A percentile compares a stretch with the other conserved stretches of the same genome.
phyloP scores from a whole-genome alignment of 2,888 invertebrate genomes.

The Cryptophagus acutangulus region DNA sequence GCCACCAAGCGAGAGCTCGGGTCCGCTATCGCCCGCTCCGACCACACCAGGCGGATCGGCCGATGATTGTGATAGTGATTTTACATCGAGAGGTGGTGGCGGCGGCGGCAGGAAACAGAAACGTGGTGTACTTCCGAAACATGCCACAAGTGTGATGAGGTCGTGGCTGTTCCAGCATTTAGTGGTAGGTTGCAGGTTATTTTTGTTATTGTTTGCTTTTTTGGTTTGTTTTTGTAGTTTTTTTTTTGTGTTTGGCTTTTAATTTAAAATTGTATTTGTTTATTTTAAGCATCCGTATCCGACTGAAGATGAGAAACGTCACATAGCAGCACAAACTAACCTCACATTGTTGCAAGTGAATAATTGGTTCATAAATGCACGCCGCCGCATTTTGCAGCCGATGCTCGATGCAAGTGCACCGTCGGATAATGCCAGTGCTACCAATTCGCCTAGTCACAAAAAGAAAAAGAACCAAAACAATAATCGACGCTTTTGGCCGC shows the following conservation, averaged over 20 bases:
- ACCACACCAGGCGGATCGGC: conserved; percentile 56
- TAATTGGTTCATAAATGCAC: conserved; percentile 92
- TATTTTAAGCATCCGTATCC: conserved; percentile 83
- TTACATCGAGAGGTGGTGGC: conserved; percentile 42
- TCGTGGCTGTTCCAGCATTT: conserved; percentile 96
- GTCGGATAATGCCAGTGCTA: conserved; percentile 31
- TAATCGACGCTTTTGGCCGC: conserved; percentile 70
- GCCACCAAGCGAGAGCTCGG: conserved; percentile 52
- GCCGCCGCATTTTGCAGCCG: conserved; percentile 84
- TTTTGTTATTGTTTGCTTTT: conserved; percentile 62
- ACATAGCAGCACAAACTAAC: conserved; percentile 83
- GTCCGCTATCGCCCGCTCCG: conserved; percentile 57
- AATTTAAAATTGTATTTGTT: conserved; percentile 6
- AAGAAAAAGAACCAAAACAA: conserved; percentile 58
- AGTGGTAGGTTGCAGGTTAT: conserved; percentile 61
- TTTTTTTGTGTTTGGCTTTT: not conserved
- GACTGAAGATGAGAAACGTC: conserved; percentile 89
- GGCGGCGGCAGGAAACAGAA: conserved; percentile 61
- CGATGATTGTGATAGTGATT: conserved; percentile 54
- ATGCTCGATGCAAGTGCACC: conserved; percentile 74
- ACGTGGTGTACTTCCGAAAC: conserved; percentile 89
- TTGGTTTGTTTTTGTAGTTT: conserved; percentile 87
- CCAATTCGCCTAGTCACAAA: conserved; percentile 46
- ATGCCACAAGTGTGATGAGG: conserved; percentile 93
- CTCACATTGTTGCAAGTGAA: conserved; percentile 76